These are phyloP conservation scores for Glareola pratincola DNA, from an alignment of 2,113 vertebrate genomes.

Conservation along the genomic window DNA sequence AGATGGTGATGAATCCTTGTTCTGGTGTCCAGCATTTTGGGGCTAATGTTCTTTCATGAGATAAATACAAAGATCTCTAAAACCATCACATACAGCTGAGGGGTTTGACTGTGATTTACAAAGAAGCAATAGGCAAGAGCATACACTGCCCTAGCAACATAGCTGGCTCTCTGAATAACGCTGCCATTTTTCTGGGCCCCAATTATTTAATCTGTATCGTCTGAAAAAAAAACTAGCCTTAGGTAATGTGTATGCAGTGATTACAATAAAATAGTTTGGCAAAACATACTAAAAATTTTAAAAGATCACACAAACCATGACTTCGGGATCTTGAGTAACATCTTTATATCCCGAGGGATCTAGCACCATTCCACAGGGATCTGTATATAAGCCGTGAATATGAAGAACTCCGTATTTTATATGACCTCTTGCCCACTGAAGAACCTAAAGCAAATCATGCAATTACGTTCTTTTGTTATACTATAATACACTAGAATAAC, in stretches of 20 bases:
- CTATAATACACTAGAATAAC: background rate
- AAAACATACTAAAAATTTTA: background rate
- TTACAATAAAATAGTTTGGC: background rate
- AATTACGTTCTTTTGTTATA: background rate
- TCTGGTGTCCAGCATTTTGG: background rate
- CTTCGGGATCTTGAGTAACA: slow-evolving; percentile 76
- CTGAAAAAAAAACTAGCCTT: background rate
- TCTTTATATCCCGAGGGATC: slow-evolving; percentile 75
- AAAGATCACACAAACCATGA: slow-evolving; percentile 67
- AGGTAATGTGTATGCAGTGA: background rate
- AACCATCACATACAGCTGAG: background rate
- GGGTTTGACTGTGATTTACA: background rate
- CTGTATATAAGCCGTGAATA: slow-evolving; percentile 74
- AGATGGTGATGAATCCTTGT: background rate
- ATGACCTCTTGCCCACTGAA: slow-evolving; percentile 73
- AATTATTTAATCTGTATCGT: background rate
- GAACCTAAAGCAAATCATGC: slow-evolving; percentile 49
- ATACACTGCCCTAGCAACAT: background rate
- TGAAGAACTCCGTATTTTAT: slow-evolving; percentile 72
- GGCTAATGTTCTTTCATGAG: background rate
- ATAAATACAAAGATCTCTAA: background rate
- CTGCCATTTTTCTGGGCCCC: background rate
- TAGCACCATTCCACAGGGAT: slow-evolving; percentile 77
- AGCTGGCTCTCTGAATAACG: background rate
- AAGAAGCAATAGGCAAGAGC: background rate